Conservation (phyloP, 2,888 invertebrate species). For the Cantharis flavilabris region DNA sequence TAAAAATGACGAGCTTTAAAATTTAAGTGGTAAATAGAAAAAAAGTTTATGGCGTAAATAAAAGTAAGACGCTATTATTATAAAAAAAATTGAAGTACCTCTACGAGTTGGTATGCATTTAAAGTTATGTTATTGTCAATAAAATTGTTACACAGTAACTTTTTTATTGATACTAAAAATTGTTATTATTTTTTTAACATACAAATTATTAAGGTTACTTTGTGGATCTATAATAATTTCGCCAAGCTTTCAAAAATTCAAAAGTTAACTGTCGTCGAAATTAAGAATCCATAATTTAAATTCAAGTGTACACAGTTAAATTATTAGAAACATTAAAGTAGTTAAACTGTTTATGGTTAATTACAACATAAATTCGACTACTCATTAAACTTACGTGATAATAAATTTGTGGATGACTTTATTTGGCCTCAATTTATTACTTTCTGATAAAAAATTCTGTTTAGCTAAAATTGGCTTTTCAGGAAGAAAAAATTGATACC, state of each 20-base stretch:
- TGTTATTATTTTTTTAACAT: not conserved
- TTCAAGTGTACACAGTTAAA: not conserved
- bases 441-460: not conserved
- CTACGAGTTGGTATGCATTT: not conserved
- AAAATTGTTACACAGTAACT: not conserved
- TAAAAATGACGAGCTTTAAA: not conserved
- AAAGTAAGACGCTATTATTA: not conserved
- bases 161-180: not conserved
- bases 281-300: not conserved
- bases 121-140: not conserved
- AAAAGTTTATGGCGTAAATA: not conserved
- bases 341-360: not conserved
- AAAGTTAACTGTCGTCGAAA: not conserved
- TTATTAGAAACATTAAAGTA: not conserved
- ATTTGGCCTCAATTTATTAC: not conserved
- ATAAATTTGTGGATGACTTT: not conserved
- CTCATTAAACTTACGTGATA: slow-evolving; percentile 2
- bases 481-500: not conserved
- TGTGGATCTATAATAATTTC: not conserved
- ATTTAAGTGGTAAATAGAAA: not conserved
- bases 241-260: not conserved
- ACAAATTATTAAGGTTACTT: not conserved
- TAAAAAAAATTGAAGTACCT: not conserved
- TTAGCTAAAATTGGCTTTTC: not conserved
- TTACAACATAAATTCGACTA: not conserved